Base-by-base conservation (phyloP, 2,888 invertebrate species). In the Auanema freiburgensis region DNA sequence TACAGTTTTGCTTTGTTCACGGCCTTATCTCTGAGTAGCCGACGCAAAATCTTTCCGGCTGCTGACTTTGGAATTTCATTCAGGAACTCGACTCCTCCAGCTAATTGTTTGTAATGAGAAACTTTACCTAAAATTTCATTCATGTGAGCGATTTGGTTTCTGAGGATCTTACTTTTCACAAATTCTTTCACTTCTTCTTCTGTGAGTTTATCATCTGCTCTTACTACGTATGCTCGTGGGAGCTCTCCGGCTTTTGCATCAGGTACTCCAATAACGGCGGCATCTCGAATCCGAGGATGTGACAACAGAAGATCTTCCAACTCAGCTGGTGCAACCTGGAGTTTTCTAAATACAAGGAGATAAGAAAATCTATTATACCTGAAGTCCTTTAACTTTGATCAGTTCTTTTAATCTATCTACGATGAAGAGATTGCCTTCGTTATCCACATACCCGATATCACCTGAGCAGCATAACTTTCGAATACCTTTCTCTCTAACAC, bases 281-380 rank as follows among this genome's bases (percentile, higher is more conserved):
- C 90, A 81, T 93, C 92, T 60, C 88, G 88, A 56, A 93, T 88
- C 59, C 88, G 88, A 0, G 88, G 86, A 86, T 91, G 89, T 43
- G 88, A 88, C 57, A 92, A 85, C 44, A 93, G 84, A 55, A 93
- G 79, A 16, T 89, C 89, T 85, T 94, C 93, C 44, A 94, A 85
- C 85, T 93, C 93, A 0, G 92, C 92, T 2, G 93, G 93, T 0
- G 92, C 89, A 8, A 93, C 92, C 72, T 78, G 53, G n/a, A n/a
- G n/a, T 56, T 14, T 14, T 1, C 42, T 44, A 44, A n/a, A 44
- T n/a, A n/a, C 57, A 14, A 41, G 41, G 12, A 12, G n/a, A 43
- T 43, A n/a, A 11, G 43, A n/a, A n/a, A n/a, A n/a, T n/a, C n/a
- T n/a, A n/a, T n/a, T 43, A n/a, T 56, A 79, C 79, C 70, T 80